Evolutionary conservation across 92 coral and sea anemone genomes (phyloP), one percentile per base, ranked within the genome.

Genomic region (Actinernus sp.): DNA sequence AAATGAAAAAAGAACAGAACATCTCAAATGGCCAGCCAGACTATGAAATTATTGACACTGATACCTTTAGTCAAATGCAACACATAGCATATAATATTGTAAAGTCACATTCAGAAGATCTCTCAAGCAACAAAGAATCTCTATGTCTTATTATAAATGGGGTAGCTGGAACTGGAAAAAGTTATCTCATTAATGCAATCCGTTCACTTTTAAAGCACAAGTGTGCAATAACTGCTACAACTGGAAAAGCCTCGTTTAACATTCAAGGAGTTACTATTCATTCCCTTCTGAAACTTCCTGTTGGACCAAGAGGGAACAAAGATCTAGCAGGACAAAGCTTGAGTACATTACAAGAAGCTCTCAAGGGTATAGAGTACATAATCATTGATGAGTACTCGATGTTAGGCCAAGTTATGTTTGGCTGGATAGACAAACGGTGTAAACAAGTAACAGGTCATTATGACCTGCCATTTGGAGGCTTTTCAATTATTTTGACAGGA

Each of bases 261-360:
- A 73, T 73, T 32, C 52, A 48, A 32, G 81, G 81, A 2, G 46
- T 59, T 25, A 76, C 84, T 25, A 56, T 74, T 33, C 82, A 74
- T 55, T 79, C 79, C 13, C 41, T 79, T 20, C 55, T 86, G 16
- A 79, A 79, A 32, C 74, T 85, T 29, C 92, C 87, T 53, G 79
- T 85, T 49, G 92, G 77, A 31, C 34, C 76, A 49, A 71, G 71
- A 48, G 51, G 72, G 23, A 34, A 31, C 19, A 56, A 63, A 55
- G 83, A 82, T 17, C 59, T 82, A 3, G 31, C 68, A 46, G 78
- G 89, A 24, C 37, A 67, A 41, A 16, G 26, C 27, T 25, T 83
- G 26, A 30, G 47, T 36, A 61, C 79, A 44, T 32, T 83, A 7
- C 89, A 83, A 24, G 23, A 55, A 10, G 38, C 55, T 20, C 68